Conservation (phyloP, 2,888 invertebrate species). For the Limnephilus auricula region DNA sequence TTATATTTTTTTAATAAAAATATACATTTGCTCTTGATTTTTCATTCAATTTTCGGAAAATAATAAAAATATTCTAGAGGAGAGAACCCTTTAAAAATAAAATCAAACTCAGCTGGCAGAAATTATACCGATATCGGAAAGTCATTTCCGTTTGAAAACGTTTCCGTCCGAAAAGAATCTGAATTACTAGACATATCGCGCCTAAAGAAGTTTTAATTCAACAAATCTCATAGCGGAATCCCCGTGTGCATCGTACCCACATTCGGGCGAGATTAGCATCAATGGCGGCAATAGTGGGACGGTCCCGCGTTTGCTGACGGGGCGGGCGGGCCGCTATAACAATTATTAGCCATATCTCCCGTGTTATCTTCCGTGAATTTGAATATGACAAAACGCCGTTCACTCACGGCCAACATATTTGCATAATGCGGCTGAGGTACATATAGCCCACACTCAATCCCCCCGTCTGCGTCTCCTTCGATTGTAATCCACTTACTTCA, state of each 20-base stretch:
- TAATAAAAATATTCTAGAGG: no score
- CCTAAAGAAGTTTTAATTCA: no score
- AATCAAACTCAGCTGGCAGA: no score
- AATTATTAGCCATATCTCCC: slow-evolving; percentile 45
- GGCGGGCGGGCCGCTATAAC: slow-evolving; percentile 12
- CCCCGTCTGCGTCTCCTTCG: background rate
- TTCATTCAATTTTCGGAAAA: no score
- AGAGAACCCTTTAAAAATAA: no score
- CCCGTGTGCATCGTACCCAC: background rate
- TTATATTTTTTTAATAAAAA: no score
- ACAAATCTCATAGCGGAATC: background rate
- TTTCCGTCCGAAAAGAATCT: no score
- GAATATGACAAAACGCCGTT: slow-evolving; percentile 55
- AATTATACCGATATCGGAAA: no score
- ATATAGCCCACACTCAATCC: background rate
- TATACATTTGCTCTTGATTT: no score
- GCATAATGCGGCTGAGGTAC: slow-evolving; percentile 28
- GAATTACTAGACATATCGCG: no score
- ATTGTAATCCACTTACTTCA: background rate
- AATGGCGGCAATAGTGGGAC: background rate
- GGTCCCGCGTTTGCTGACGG: slow-evolving; percentile 3
- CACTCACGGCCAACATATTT: slow-evolving; percentile 46
- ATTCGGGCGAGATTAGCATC: background rate
- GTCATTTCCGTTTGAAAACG: no score
- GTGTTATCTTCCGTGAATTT: slow-evolving; percentile 54